A percentile compares a stretch with the other conserved stretches of the same genome.
Conservation (phyloP, 2,797 vertebrate species). For the Tokudaia tokunoshimensis region DNA sequence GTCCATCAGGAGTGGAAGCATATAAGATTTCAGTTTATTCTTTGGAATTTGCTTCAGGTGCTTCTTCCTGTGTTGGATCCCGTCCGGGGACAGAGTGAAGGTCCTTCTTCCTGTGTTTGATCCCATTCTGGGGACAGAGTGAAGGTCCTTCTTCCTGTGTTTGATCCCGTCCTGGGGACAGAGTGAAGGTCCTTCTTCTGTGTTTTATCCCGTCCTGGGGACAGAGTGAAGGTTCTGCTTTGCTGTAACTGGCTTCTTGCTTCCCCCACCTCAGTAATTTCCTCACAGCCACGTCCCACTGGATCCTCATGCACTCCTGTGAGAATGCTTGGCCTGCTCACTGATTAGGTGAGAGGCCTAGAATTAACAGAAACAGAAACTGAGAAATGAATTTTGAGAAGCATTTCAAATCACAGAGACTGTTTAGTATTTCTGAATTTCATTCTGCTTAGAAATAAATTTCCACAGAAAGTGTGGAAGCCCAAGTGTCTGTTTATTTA, state of each 20-base stretch:
- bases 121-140: too few relatives aligned
- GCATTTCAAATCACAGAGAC: conserved; percentile 24
- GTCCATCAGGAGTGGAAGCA: neutral
- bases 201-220: neutral
- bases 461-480: neutral
- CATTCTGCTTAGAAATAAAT: neutral
- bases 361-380: conserved; percentile 9
- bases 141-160: too few relatives aligned
- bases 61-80: neutral
- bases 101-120: neutral
- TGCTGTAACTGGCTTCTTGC: neutral
- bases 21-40: neutral
- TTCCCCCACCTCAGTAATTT: neutral
- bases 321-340: neutral
- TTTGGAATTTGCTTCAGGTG: neutral
- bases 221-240: neutral
- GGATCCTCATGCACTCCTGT: neutral
- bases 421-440: neutral
- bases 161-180: neutral
- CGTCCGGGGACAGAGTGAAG: neutral
- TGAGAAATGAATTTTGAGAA: neutral
- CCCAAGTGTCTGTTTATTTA: neutral
- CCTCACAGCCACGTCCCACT: neutral
- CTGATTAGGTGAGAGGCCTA: neutral
- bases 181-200: neutral